These are phyloP conservation scores for Riparia riparia DNA, from an alignment of 2,113 vertebrate genomes.

Conservation along the genomic window DNA sequence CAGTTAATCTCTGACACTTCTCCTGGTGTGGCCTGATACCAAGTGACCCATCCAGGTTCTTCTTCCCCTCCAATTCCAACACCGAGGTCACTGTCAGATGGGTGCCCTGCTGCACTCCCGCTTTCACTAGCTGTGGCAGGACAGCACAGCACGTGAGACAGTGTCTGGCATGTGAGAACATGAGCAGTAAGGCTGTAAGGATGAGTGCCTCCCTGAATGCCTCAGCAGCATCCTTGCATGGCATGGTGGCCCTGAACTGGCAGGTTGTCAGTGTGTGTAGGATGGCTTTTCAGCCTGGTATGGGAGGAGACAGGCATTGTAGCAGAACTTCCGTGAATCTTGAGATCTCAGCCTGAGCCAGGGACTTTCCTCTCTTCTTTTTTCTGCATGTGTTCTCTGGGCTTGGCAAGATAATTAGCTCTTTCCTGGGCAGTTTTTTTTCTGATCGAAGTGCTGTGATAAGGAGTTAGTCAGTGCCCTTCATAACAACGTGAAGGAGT, in stretches of 20 bases:
- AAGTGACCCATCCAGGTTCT: not conserved
- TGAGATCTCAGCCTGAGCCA: not conserved
- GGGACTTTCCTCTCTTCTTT: not conserved
- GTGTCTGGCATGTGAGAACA: rapidly evolving
- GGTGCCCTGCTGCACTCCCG: not conserved
- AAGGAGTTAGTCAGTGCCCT: not conserved
- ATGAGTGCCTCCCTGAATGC: rapidly evolving
- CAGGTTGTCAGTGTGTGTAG: not conserved
- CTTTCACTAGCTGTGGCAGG: not conserved
- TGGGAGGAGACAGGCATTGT: not conserved
- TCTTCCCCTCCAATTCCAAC: not conserved
- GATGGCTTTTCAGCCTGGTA: not conserved
- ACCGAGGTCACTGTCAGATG: rapidly evolving
- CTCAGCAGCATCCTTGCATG: rapidly evolving
- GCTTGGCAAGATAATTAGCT: not conserved
- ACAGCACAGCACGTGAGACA: not conserved
- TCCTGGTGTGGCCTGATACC: not conserved
- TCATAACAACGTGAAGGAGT: not conserved
- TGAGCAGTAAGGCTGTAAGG: not conserved
- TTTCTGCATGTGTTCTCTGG: not conserved
- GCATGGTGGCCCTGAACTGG: no score
- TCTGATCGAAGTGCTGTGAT: not conserved
- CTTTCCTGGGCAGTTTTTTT: not conserved
- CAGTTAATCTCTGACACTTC: not conserved
- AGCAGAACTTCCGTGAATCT: not conserved